Evolutionary conservation across 2,113 vertebrate genomes (phyloP), one percentile per base, ranked within the genome.

Genomic region (Zosterops pallidus): DNA sequence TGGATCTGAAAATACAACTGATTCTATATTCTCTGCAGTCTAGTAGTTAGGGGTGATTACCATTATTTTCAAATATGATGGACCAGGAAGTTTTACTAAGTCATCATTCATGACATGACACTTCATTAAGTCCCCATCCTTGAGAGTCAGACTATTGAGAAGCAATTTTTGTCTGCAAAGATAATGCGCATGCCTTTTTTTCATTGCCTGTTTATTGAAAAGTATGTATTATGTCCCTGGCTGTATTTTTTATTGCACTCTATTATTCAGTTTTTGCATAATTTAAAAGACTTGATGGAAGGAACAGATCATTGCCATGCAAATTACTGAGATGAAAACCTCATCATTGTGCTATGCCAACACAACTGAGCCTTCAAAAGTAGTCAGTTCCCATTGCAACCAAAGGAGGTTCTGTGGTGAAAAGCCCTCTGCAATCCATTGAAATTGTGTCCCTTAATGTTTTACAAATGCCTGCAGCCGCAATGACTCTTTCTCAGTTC

Each of bases 271-370:
- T 57, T 83, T 92, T 88, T 70, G 52, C 53, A 79, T 82, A 63
- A 92, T 92, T 94, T 69, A 69, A 29, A 95, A 79, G 57, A 79
- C 62, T 79, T 75, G 18, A 77, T 87, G 74, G 80, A 95, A 90
- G 56, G 56, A 90, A 89, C 13, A 89, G 72, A 89, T 91, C 69
- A 94, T 37, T 92, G 77, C 69, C 70, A 64, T 82, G 86, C 60
- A 88, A 86, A 90, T 83, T 71, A 81, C 86, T 49, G 86, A 90
- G 76, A 93, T 86, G 56, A 92, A 95, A 95, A 88, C 56, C 69
- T 86, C 83, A 82, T 67, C 52, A 46, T 10, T 75, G 84, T 59
- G 62, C 81, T 84, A 72, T 12, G 53, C 84, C 9, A 26, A 90
- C 57, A 72, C 46, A 87, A 87, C 35, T 72, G 41, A 84, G 81